Evolutionary conservation across 2,888 invertebrate genomes (phyloP).

Genomic region (Neoascia interrupta): DNA sequence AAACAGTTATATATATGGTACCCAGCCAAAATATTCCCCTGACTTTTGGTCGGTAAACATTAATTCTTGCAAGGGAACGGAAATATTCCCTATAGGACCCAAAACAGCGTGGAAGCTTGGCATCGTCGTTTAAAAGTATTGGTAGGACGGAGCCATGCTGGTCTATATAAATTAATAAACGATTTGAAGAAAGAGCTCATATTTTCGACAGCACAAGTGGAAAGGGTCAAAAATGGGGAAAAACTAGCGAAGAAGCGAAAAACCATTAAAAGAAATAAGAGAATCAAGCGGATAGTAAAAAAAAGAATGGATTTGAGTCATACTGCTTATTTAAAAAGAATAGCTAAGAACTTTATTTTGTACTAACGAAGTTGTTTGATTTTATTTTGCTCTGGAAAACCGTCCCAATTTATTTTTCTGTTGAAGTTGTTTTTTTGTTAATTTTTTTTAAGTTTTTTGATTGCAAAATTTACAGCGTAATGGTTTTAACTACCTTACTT

Average conservation of each 20-base stretch:
- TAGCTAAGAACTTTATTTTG: no score
- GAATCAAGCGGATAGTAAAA: no score
- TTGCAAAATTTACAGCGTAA: no score
- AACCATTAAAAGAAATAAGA: no score
- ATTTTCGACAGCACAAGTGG: not conserved
- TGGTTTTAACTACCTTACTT: no score
- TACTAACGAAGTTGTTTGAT: no score
- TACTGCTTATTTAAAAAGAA: no score
- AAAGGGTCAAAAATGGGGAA: not conserved
- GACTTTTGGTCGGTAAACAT: conserved; percentile 33
- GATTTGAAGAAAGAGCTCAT: not conserved
- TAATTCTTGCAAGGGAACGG: conserved; percentile 8
- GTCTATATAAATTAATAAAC: not conserved
- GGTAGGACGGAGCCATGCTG: conserved; percentile 1
- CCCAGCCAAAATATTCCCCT: conserved; percentile 7
- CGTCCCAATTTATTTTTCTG: no score
- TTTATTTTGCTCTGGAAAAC: no score
- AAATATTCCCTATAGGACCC: conserved; percentile 19
- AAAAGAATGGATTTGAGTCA: no score
- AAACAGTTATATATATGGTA: not conserved
- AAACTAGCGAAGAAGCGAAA: not conserved
- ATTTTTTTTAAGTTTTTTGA: no score
- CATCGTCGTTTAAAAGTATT: conserved; percentile 14
- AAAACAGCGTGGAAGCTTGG: conserved; percentile 27
- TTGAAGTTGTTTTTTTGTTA: no score